Base-by-base conservation (phyloP, 2,888 invertebrate genomes). In the Lochmaea crataegi region DNA sequence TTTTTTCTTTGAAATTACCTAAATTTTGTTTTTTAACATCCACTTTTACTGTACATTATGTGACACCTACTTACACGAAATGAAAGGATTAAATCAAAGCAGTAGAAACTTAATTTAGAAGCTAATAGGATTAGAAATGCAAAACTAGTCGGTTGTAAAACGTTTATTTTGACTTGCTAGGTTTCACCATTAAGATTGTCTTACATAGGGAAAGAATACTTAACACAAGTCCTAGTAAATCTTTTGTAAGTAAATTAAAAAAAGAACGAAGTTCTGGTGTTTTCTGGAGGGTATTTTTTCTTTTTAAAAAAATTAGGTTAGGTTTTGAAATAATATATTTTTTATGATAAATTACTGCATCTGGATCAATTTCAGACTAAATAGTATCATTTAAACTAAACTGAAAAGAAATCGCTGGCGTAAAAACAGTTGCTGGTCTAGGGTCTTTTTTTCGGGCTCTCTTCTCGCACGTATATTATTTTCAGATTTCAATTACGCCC, bases 61-160 rank as follows among this genome's bases (percentile, higher is more conserved):
- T 26, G 26, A 57, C 16, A 57, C 26, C 22, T 26, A 26, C 12
- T 57, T 57, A 38, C 38, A 60, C 5, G 32, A 38, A 38, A 14
- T 38, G 41, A 12, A 42, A 60, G 61, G 68, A 68, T 68, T 68
- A 68, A 68, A 68, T 68, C 42, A 68, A 68, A 60, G 51, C 48
- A 16, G 5, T 42, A 32, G 22, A 68, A 68, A 68, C n/a, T 68
- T 14, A 68, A 69, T 69, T 63, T 69, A 69, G 41, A 11, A 51
- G 12, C 14, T 63, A 69, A 69, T 41, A 53, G 69, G 69, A 63
- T 69, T 63, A 63, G 51, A 2, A 45, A 45, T 68, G 42, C 58
- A 48, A 68, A 48, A 68, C 60, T 41, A 67, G 26, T 58, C 67
- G 45, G 57, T 14, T 69, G 69, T 61, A 63, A 53, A 69, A 63